Base-by-base conservation (phyloP, 2,113 vertebrate species). In the Caloenas nicobarica region DNA sequence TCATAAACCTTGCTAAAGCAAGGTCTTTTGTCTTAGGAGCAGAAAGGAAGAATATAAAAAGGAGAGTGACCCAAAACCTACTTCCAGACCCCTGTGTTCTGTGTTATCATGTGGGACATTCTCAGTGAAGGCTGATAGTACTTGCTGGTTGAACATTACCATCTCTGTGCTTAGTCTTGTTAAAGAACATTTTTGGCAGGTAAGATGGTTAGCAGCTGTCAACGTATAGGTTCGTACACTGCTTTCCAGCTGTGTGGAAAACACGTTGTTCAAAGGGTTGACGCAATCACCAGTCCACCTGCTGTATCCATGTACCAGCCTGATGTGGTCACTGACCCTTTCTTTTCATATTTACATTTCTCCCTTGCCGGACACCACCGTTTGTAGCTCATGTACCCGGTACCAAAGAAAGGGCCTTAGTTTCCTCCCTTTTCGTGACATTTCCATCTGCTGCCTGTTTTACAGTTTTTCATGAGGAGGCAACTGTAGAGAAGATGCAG, bases 271-370 rank as follows among this genome's bases (percentile, higher is more conserved):
- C 56, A 31, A 21, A 53, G 28, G 23, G 13, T 50, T 61, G n/a
- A 5, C 28, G 14, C 10, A 33, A 16, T n/a, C 56, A 5, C 7
- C 5, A 1, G 4, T 44, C 33, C 4, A 2, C 26, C 26, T 66
- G 28, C 56, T 15, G 4, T 69, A 22, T 22, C 28, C 22, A 1
- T 9, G 4, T 50, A 22, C 34, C 31, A 61, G 5, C 11, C 19
- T 6, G 26, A 0, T 28, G 26, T 36, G 13, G 31, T 68, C 28
- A 14, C 0, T 19, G 13, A 13, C 26, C 3, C 11, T 42, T 68
- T 62, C n/a, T 53, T 90, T 29, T 11, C 5, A 3, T 62, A 11
- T 87, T 77, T 61, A 34, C 53, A 21, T 57, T 28, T 80, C 36
- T 77, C 16, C 51, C 23, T 46, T 77, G 40, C 17, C 38, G 33